phyloP scores from a whole-genome alignment of 2,113 vertebrate species.

The Paramormyrops kingsleyae region DNA sequence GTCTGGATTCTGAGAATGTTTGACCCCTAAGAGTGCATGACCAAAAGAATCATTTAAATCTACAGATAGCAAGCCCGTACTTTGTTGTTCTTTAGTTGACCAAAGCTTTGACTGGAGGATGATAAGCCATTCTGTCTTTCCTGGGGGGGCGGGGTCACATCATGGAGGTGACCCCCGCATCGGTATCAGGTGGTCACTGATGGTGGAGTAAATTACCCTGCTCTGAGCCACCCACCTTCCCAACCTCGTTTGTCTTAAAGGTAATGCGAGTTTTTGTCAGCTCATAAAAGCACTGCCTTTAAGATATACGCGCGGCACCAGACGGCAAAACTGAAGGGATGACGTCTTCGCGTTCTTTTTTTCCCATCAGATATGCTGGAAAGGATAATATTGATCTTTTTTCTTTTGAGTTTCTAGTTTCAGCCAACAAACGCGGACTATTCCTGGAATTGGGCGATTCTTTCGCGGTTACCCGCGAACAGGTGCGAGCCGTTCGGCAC shows the following conservation, averaged over 20 bases:
- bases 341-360: not conserved
- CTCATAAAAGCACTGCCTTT: not conserved
- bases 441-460: not conserved
- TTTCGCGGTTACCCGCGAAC: not conserved
- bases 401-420: not conserved
- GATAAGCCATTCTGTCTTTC: not conserved
- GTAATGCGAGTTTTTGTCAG: not conserved
- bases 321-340: not conserved
- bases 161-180: not conserved
- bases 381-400: slow-evolving; percentile 3
- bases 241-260: not conserved
- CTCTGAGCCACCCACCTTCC: not conserved
- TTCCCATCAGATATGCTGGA: not conserved
- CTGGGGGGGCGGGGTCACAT: not conserved
- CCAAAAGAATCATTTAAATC: not conserved
- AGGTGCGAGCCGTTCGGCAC: not conserved
- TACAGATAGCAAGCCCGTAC: not conserved
- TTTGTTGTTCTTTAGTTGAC: not conserved
- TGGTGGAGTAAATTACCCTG: not conserved
- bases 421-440: not conserved
- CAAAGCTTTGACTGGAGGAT: not conserved
- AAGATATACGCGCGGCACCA: not conserved
- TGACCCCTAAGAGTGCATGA: not conserved
- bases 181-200: not conserved
- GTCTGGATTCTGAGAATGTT: not conserved